Base-by-base conservation (phyloP, 2,888 invertebrate species). In the Macrosoma leucophasiata region DNA sequence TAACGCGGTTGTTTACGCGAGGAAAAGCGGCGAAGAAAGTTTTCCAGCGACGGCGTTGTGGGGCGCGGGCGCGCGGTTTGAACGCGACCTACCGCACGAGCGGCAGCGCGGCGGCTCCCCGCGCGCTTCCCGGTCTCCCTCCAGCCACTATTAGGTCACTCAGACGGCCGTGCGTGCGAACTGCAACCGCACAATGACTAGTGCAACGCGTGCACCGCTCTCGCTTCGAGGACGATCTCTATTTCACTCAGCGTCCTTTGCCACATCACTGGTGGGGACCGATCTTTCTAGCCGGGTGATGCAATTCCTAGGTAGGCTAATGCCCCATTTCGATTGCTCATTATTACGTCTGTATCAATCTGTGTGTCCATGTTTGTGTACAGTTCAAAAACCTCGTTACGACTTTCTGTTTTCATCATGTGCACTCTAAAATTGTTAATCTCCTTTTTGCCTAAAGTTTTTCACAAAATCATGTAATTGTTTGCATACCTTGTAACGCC, bases 171-270 rank as follows among this genome's bases (percentile, higher is more conserved):
- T 76, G 78, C 81, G 81, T 81, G 78, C 77, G 70, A 77, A 78
- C 55, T 78, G 78, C 79, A 77, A 73, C 79, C 66, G 70, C 81
- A 78, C 79, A 79, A 78, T 77, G 78, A 77, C 74, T 77, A 74
- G 73, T 79, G 81, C 81, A 81, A 72, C 81, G 78, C 79, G 79
- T 78, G 78, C 79, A 77, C 73, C 78, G 81, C 82, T 79, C 81
- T 82, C 82, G 82, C 82, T 76, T 78, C 82, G 82, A 84, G 82
- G 82, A 84, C 82, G 81, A 84, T 77, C 82, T 84, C 81, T 82
- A 82, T 81, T 82, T 81, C 81, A 75, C 77, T 81, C 51, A 58
- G 72, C 81, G 82, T 82, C 81, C 82, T 82, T 81, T 77, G 63
- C 79, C 71, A 75, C 75, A 75, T 71, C 72, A 70, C 59, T 79